Conservation (phyloP, 2,797 vertebrate genomes). For the Danio jaintianensis region DNA sequence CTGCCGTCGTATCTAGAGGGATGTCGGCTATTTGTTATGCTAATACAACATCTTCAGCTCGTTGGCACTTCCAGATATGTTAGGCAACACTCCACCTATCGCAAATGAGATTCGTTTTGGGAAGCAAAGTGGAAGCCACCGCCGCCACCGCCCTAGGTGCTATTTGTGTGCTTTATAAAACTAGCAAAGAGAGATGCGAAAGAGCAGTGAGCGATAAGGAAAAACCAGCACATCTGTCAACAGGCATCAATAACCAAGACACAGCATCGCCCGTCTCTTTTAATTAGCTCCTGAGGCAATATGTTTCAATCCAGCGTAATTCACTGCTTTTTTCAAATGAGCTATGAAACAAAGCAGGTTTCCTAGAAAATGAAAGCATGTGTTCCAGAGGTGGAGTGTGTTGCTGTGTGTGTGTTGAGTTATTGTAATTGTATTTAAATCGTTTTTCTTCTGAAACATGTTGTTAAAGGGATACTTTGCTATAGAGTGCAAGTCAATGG, state of each 20-base stretch:
- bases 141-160: constrained; percentile 31
- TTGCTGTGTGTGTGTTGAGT: constrained; percentile 65
- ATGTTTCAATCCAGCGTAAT: constrained; percentile 65
- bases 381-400: constrained; percentile 69
- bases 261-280: constrained; percentile 65
- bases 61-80: constrained; percentile 41
- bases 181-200: constrained; percentile 23
- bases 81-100: constrained; percentile 33
- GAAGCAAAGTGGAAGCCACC: constrained; percentile 43
- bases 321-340: constrained; percentile 63
- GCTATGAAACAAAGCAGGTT: constrained; percentile 69
- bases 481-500: too few relatives aligned
- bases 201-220: constrained; percentile 32
- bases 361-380: constrained; percentile 67
- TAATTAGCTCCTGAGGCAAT: constrained; percentile 70
- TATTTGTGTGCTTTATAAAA: constrained; percentile 21
- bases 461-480: constrained; percentile 47
- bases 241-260: constrained; percentile 69
- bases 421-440: constrained; percentile 75
- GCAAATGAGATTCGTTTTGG: constrained; percentile 46
- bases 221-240: constrained; percentile 67
- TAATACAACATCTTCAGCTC: constrained; percentile 55
- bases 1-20: constrained; percentile 48
- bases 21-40: constrained; percentile 58
- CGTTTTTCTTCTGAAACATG: constrained; percentile 70